phyloP scores from a whole-genome alignment of 2,888 invertebrate genomes.

The Phytoseiulus persimilis region DNA sequence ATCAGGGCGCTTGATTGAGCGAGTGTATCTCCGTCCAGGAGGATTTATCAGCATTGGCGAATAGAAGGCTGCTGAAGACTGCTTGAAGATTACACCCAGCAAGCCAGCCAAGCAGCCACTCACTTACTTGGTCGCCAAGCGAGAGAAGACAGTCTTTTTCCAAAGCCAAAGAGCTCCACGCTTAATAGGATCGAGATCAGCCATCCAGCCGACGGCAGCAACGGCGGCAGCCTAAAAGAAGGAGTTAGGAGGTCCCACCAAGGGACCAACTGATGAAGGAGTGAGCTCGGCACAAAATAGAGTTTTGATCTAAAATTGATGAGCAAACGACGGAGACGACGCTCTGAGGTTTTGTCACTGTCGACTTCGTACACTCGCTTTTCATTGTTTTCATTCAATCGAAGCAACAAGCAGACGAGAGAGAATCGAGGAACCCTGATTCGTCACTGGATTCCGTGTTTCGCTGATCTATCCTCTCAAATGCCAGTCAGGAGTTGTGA shows the following conservation, averaged over 20 bases:
- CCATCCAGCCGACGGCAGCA: neutral
- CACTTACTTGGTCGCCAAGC: neutral
- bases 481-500: no score
- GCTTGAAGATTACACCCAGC: neutral
- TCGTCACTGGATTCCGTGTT: no score
- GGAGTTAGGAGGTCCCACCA: constrained; percentile 12
- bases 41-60: neutral
- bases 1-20: neutral
- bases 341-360: neutral
- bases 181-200: constrained; percentile 5
- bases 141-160: neutral
- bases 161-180: constrained; percentile 5
- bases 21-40: neutral
- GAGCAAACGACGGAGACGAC: neutral
- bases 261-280: constrained; percentile 25
- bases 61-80: neutral
- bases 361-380: neutral
- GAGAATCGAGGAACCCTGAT: no score
- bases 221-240: neutral
- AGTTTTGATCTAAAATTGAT: constrained; percentile 39
- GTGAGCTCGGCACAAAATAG: constrained; percentile 37
- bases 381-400: neutral
- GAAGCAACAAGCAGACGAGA: neutral
- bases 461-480: no score
- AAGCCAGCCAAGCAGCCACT: neutral